Evolutionary conservation across 2,113 vertebrate genomes (phyloP).

Genomic region (Triplophysa rosa): DNA sequence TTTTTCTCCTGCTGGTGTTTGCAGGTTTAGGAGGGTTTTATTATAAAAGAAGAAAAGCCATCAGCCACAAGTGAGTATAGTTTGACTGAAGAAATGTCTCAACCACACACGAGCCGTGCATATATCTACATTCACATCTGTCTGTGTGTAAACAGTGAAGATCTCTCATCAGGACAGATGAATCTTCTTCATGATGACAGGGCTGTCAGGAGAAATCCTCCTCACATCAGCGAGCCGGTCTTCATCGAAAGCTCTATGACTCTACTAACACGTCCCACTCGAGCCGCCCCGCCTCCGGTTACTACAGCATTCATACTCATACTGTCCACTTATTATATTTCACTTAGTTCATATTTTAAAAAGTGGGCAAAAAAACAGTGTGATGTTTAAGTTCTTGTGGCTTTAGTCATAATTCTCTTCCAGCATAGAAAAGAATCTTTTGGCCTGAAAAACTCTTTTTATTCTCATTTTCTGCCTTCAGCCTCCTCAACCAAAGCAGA

Average conservation of each 20-base stretch:
- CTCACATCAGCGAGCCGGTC: constrained; percentile 67
- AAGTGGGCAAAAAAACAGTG: too few relatives aligned
- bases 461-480: constrained; percentile 29
- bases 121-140: not conserved
- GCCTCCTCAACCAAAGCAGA: constrained; percentile 47
- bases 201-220: not conserved
- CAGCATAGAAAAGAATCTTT: too few relatives aligned
- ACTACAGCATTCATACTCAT: not conserved
- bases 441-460: not conserved
- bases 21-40: constrained; percentile 58
- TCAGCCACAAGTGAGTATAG: constrained; percentile 25
- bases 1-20: constrained; percentile 53
- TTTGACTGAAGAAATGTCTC: not conserved
- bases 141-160: constrained; percentile 60
- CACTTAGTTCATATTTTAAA: too few relatives aligned
- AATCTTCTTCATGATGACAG: constrained; percentile 72
- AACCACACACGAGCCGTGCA: not conserved
- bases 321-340: not conserved
- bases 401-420: too few relatives aligned
- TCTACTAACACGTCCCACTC: constrained; percentile 4
- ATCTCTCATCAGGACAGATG: constrained; percentile 54
- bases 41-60: constrained; percentile 55
- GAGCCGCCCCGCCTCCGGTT: constrained; percentile 56
- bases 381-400: too few relatives aligned
- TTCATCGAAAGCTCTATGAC: constrained; percentile 62